Percentiles rank a stretch among this genome's conserved stretches.
These are phyloP conservation scores for Etheostoma cragini DNA, from an alignment of 2,113 vertebrate species.

Conservation along the genomic window DNA sequence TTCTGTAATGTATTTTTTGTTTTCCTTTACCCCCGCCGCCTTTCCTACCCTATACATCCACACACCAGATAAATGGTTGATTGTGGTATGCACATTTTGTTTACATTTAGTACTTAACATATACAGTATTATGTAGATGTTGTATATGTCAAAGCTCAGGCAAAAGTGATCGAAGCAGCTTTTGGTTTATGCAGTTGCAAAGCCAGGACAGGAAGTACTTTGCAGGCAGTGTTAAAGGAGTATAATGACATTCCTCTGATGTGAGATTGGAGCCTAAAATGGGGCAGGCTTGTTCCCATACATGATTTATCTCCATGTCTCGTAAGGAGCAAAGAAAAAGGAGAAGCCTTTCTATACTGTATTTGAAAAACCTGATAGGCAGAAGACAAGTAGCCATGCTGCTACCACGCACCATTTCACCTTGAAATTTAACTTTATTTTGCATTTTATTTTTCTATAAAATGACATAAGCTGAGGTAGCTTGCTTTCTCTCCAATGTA, in stretches of 20 bases:
- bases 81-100: constrained; percentile 80
- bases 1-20: constrained; percentile 62
- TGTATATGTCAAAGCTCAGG: constrained; percentile 79
- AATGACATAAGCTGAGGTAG: constrained; percentile 70
- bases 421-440: constrained; percentile 62
- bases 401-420: constrained; percentile 69
- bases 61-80: constrained; percentile 76
- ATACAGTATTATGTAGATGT: constrained; percentile 54
- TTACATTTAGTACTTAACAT: constrained; percentile 77
- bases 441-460: constrained; percentile 73
- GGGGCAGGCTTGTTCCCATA: constrained; percentile 71
- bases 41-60: constrained; percentile 59
- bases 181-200: constrained; percentile 70
- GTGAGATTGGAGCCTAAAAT: constrained; percentile 75
- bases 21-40: constrained; percentile 31
- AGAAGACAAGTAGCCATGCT: constrained; percentile 58
- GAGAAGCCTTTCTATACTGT: constrained; percentile 60
- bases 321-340: constrained; percentile 53
- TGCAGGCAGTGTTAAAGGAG: constrained; percentile 64
- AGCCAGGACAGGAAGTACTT: constrained; percentile 64
- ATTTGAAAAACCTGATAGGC: constrained; percentile 42
- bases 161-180: constrained; percentile 62
- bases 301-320: constrained; percentile 69
- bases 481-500: constrained; percentile 74
- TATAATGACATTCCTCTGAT: constrained; percentile 78